These are phyloP conservation scores for Drosophila ironensis DNA, from an alignment of 1,140 invertebrate species.

Conservation along the genomic window DNA sequence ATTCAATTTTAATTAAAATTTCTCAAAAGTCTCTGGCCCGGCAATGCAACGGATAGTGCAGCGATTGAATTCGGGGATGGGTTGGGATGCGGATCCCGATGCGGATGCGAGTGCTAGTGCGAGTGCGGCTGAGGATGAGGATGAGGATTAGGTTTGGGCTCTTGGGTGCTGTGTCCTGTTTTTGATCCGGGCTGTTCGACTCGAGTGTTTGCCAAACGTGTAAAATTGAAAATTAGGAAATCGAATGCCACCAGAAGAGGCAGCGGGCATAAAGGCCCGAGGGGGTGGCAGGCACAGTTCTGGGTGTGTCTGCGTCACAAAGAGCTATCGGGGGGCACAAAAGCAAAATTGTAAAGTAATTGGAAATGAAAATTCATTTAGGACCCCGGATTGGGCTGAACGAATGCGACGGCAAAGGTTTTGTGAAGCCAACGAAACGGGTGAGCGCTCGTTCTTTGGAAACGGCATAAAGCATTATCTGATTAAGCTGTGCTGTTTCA, in stretches of 20 bases:
- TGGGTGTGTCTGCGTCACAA: no score
- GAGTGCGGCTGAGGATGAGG: conserved; percentile 24
- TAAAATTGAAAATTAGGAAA: conserved; percentile 80
- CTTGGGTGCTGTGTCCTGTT: conserved; percentile 22
- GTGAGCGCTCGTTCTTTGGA: no score
- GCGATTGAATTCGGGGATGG: conserved; percentile 23
- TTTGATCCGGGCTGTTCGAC: conserved; percentile 34
- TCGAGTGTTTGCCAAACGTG: conserved; percentile 76
- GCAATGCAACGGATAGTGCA: conserved; percentile 48
- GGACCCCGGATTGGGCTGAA: conserved; percentile 35
- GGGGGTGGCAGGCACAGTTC: neutral
- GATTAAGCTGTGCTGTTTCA: conserved; percentile 8
- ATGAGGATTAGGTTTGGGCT: conserved; percentile 5
- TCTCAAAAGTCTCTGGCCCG: conserved; percentile 64
- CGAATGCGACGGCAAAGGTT: conserved; percentile 14
- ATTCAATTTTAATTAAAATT: conserved; percentile 81
- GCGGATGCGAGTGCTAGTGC: conserved; percentile 11
- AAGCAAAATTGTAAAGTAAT: conserved; percentile 76
- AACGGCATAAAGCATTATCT: conserved; percentile 27
- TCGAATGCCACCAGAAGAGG: conserved; percentile 47
- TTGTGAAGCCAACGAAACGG: neutral
- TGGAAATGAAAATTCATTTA: conserved; percentile 78
- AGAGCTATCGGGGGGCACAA: conserved; percentile 49
- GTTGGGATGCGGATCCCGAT: conserved; percentile 1
- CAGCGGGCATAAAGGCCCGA: neutral